Conservation (phyloP, 2,888 invertebrate genomes). For the Eupeodes luniger region DNA sequence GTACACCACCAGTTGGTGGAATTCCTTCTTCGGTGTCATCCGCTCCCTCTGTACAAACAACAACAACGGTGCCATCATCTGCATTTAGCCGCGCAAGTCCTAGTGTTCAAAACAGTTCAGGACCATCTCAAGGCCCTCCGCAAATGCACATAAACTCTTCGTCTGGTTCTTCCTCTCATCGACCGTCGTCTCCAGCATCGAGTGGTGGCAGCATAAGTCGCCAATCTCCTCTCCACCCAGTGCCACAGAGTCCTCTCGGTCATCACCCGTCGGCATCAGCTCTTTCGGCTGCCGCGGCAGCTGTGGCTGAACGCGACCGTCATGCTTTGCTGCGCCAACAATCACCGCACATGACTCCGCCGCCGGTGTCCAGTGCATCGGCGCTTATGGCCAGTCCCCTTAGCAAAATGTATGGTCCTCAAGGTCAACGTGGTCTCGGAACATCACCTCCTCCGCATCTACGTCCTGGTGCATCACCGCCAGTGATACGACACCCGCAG, state of each 20-base stretch:
- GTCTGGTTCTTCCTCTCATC: conserved; percentile 80
- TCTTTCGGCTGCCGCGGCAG: conserved; percentile 84
- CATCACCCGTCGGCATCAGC: conserved; percentile 84
- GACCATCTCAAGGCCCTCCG: conserved; percentile 78
- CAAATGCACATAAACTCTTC: conserved; percentile 78
- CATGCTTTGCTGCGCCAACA: conserved; percentile 84
- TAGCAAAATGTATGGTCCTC: conserved; percentile 85
- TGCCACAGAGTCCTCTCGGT: conserved; percentile 83
- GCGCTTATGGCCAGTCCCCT: conserved; percentile 84
- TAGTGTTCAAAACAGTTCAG: conserved; percentile 82
- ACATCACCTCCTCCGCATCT: conserved; percentile 84
- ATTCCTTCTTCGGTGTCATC: conserved; percentile 81
- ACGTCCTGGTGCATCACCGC: conserved; percentile 85
- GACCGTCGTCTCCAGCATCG: conserved; percentile 83
- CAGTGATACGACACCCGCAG: conserved; percentile 85
- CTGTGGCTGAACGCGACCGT: conserved; percentile 84
- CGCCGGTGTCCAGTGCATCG: conserved; percentile 84
- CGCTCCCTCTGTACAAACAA: conserved; percentile 78
- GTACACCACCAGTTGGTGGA: conserved; percentile 82
- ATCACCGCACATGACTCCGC: conserved; percentile 84
- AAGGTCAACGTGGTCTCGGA: conserved; percentile 86
- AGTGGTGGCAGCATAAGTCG: conserved; percentile 83
- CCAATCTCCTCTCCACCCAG: conserved; percentile 84
- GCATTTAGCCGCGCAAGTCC: conserved; percentile 84
- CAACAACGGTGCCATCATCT: conserved; percentile 83